Evolutionary conservation across 2,797 vertebrate species (phyloP), one percentile per base, ranked within the genome.

Genomic region (Brachyalestes nurse): DNA sequence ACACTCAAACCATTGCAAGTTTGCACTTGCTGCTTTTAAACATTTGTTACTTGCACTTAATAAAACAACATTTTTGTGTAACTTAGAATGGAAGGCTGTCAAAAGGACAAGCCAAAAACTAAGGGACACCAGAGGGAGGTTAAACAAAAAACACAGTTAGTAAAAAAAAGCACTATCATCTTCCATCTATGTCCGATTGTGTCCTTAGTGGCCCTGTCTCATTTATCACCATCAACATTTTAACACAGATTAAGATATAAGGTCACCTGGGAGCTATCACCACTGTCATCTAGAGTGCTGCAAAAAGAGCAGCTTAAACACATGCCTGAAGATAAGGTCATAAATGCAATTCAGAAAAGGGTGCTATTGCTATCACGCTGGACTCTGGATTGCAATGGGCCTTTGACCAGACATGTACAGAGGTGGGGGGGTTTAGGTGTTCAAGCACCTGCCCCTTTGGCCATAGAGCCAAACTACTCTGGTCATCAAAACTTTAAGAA

Each of bases 221-320:
- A 65, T 58, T 77, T 14, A 23, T 71, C 77, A 62, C n/a, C 25
- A 42, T 51, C 19, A n/a, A 53, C 61, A 76, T 69, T 69, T 47
- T 69, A 45, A 62, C 64, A 12, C 21, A 6, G 17, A 47, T 65
- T 47, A 64, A 71, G 25, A 49, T 25, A 14, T 25, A 70, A 61
- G 42, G 23, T n/a, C 42, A 61, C 17, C 1, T 19, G 25, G 67
- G 25, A 78, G 67, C 10, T 53, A 58, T 82, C 42, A 81, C 25
- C 8, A 53, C 78, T 84, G 81, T 82, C 82, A 84, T 70, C 62
- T 72, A 45, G 58, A 84, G 53, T 77, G n/a, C 60, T 19, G 60
- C 66, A 66, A 62, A 76, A n/a, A 76, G 72, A 72, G 42, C 57
- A 57, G n/a, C 34, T 55, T 79, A 77, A 77, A 80, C 64, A 77